Evolutionary conservation across 2,797 vertebrate species (phyloP).

Genomic region (Ctenosaura bakeri): DNA sequence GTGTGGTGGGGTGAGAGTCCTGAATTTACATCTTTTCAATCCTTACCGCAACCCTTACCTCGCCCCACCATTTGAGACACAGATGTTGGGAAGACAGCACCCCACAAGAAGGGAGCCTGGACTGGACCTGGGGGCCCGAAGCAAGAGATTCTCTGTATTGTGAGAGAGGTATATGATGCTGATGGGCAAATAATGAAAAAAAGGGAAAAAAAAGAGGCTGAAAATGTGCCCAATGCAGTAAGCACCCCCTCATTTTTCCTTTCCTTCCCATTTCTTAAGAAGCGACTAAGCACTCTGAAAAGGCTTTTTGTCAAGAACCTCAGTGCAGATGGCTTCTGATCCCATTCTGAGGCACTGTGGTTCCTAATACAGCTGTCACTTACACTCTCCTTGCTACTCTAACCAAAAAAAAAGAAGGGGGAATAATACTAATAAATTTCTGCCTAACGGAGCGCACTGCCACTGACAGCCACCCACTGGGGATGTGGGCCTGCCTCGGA

Average conservation of each 20-base stretch:
- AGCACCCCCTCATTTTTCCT: slow-evolving; percentile 52
- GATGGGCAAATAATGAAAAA: slow-evolving; percentile 41
- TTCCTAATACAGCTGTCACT: slow-evolving; percentile 84
- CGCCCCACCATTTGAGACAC: not conserved
- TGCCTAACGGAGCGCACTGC: slow-evolving; percentile 51
- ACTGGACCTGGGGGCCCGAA: rapidly evolving
- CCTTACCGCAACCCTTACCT: slow-evolving; percentile 21
- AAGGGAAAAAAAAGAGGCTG: slow-evolving; percentile 7
- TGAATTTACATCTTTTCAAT: slow-evolving; percentile 25
- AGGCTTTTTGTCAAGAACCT: slow-evolving; percentile 64
- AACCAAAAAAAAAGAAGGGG: slow-evolving; percentile 45
- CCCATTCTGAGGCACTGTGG: slow-evolving; percentile 83
- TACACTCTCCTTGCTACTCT: slow-evolving; percentile 75
- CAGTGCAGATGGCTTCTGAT: slow-evolving; percentile 73
- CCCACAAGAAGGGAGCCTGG: rapidly evolving
- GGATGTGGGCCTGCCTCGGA: slow-evolving; percentile 52
- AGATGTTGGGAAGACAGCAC: slow-evolving; percentile 46
- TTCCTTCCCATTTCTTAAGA: slow-evolving; percentile 49
- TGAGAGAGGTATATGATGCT: slow-evolving; percentile 24
- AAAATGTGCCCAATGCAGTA: slow-evolving; percentile 51
- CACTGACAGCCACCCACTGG: slow-evolving; percentile 68
- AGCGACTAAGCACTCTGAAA: slow-evolving; percentile 56
- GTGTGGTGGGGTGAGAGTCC: not conserved
- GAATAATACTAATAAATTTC: slow-evolving; percentile 74
- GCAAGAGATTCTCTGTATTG: slow-evolving; percentile 28